Conservation (phyloP, 1,140 invertebrate genomes). For the Latrodectus geometricus region DNA sequence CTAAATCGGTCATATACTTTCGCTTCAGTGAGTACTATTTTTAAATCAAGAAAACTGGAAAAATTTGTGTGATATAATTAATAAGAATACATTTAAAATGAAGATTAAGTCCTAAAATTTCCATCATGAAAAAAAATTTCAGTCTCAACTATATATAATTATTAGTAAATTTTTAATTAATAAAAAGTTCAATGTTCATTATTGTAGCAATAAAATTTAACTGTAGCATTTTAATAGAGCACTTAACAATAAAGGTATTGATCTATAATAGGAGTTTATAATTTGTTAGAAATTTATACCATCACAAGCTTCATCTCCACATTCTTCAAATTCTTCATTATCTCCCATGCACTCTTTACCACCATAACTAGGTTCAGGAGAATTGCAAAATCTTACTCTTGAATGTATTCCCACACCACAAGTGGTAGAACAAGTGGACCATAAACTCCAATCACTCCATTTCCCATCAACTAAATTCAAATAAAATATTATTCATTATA, state of each 20-base stretch:
- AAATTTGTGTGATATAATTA: no score
- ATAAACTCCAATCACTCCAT: conserved; percentile 68
- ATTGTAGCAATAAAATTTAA: background rate
- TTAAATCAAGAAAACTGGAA: no score
- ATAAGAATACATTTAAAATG: no score
- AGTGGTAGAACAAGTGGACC: conserved; percentile 67
- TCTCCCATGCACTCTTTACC: conserved; percentile 67
- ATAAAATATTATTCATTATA: conserved; percentile 29
- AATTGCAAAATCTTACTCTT: conserved; percentile 73
- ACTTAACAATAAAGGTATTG: background rate
- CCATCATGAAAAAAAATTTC: no score
- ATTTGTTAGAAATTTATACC: conserved; percentile 36
- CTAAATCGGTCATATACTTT: no score
- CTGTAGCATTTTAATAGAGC: background rate
- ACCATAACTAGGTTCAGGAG: conserved; percentile 62
- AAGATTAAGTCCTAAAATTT: no score
- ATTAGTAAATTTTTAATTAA: no score
- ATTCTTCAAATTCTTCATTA: conserved; percentile 68
- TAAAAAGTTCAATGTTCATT: no score
- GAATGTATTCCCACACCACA: conserved; percentile 67
- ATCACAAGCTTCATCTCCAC: conserved; percentile 55
- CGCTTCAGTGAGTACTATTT: no score
- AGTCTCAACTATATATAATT: no score
- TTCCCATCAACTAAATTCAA: conserved; percentile 59
- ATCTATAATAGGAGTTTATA: background rate